These are phyloP conservation scores for Lysiphlebus fabarum DNA, from an alignment of 1,140 invertebrate genomes.

Conservation along the genomic window DNA sequence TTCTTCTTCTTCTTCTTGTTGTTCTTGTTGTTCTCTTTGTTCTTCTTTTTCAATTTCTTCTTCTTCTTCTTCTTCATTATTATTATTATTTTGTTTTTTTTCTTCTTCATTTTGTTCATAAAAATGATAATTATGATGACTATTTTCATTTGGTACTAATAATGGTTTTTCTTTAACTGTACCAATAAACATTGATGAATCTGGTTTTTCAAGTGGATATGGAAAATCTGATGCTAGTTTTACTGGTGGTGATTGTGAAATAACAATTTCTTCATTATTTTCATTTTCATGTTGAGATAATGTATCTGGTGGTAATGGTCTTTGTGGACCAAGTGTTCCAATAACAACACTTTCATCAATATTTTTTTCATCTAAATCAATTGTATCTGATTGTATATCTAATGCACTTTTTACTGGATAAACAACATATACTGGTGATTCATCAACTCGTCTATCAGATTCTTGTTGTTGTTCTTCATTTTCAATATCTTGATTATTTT, in stretches of 20 bases:
- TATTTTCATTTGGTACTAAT: slow-evolving; percentile 44
- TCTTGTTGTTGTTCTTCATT: background rate
- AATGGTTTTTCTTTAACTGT: slow-evolving; percentile 45
- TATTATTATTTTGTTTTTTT: too few relatives aligned
- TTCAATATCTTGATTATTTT: too few relatives aligned
- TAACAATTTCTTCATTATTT: slow-evolving; percentile 24
- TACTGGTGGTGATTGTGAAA: slow-evolving; percentile 38
- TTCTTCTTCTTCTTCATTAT: too few relatives aligned
- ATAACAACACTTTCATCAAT: slow-evolving; percentile 58
- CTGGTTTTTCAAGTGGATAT: slow-evolving; percentile 60
- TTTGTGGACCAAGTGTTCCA: slow-evolving; percentile 56
- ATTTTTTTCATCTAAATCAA: slow-evolving; percentile 50
- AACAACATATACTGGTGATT: slow-evolving; percentile 61
- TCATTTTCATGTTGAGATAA: slow-evolving; percentile 42
- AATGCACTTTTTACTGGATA: slow-evolving; percentile 58
- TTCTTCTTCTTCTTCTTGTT: slow-evolving; percentile 7
- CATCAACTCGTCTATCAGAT: slow-evolving; percentile 32
- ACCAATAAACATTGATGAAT: slow-evolving; percentile 39
- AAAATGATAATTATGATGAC: slow-evolving; percentile 13
- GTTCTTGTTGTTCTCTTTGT: background rate
- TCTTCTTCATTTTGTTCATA: too few relatives aligned
- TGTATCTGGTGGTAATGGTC: slow-evolving; percentile 58
- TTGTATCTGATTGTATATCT: slow-evolving; percentile 27
- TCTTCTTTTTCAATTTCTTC: too few relatives aligned
- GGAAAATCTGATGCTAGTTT: slow-evolving; percentile 59